Evolutionary conservation across 2,888 invertebrate genomes (phyloP), one percentile per base, ranked within the genome.

Genomic region (Ypsolopha scabrella): DNA sequence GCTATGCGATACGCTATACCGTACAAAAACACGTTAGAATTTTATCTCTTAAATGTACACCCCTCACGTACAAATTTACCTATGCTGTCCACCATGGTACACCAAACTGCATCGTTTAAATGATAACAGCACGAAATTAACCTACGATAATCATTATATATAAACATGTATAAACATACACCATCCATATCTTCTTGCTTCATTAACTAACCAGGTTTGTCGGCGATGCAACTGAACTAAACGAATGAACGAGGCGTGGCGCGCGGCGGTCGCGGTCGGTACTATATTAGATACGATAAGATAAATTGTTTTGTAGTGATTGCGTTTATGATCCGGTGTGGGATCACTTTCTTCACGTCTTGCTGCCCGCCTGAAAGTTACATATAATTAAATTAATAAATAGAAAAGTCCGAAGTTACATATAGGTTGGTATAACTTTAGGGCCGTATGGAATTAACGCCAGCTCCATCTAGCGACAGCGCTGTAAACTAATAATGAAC

Each of bases 141-240:
- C 80, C 81, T 85, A 85, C 69, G 65, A 80, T 82, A 81, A 72
- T 80, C 80, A 79, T 79, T 80, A 81, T 80, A 81, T 80, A 82
- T 82, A 83, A 77, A 81, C 75, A 78, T 77, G 75, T 80, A 80
- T 80, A 80, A 77, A 81, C 79, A 76, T 77, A 78, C 82, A 78
- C 72, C 74, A 24, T 24, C 24, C 24, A 24, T 24, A 24, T 24
- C 24, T 24, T 4, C 24, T 24, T 24, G 24, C 24, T 24, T 24
- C 24, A 24, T 24, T 24, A 24, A 24, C 24, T 24, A 24, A 24
- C 24, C 24, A 24, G 24, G 24, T 24, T 24, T 24, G 24, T 24
- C 2, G 24, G 24, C 24, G 24, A 24, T 24, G 24, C 24, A 24
- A 24, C 24, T 24, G 24, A 24, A 24, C 24, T 2, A 24, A 24